Conservation (phyloP, 2,113 vertebrate species). For the Brevimyrus niger region DNA sequence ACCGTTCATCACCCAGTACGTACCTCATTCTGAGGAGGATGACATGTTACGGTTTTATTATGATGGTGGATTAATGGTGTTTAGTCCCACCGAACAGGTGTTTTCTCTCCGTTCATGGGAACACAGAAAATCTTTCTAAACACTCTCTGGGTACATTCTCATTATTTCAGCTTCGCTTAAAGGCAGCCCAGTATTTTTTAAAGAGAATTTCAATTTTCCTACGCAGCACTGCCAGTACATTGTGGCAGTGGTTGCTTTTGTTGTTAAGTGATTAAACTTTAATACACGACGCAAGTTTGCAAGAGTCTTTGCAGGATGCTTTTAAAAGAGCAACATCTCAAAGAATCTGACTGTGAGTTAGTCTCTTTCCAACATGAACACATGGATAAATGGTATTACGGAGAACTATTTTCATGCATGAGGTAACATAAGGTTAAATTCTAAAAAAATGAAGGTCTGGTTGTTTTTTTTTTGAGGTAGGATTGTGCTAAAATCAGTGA, state of each 20-base stretch:
- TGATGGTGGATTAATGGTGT: neutral
- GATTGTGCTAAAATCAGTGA: neutral
- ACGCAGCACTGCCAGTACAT: neutral
- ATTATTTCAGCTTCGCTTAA: neutral
- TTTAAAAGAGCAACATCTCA: neutral
- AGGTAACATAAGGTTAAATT: neutral
- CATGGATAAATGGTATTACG: neutral
- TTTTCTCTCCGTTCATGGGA: neutral
- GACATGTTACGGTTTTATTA: neutral
- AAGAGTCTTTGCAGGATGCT: neutral
- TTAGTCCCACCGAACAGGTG: neutral
- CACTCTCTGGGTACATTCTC: neutral
- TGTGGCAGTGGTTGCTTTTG: neutral
- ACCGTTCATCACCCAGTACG: neutral
- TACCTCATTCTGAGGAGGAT: neutral
- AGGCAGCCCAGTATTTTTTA: neutral
- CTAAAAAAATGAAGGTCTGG: neutral
- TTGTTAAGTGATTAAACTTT: neutral
- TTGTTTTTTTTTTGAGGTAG: neutral
- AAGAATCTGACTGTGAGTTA: neutral
- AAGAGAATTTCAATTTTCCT: neutral
- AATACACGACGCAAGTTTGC: neutral
- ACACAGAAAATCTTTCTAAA: neutral
- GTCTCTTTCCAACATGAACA: neutral
- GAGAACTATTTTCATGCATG: neutral